Base-by-base conservation (phyloP, 2,797 vertebrate genomes). In the Lagorchestes hirsutus region DNA sequence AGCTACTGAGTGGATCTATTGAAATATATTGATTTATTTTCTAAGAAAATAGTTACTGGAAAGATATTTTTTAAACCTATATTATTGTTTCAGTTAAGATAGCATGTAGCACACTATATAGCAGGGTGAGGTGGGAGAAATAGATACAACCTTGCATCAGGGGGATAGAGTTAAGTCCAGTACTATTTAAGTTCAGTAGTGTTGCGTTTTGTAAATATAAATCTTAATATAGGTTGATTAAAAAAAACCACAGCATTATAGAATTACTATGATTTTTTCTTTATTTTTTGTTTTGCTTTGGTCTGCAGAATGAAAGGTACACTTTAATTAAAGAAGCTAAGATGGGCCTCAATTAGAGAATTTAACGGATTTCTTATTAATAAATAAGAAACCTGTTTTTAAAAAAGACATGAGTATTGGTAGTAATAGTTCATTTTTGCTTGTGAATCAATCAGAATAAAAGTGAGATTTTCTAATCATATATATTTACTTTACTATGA, bases 11-110 rank as follows among this genome's bases (percentile, higher is more conserved):
- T 91, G 16, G 93, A 92, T 91, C 93, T 97, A 96, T 93, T 93
- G 93, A 97, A 98, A 97, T 97, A 98, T 96, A 98, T 93, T 97
- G 98, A 98, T 98, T 98, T 94, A 93, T 97, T 97, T 97, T 62
- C 93, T 95, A 95, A 96, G 54, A 97, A 96, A 96, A 97, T 95
- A 96, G 93, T 46, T 96, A 96, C 95, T 0, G 4, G 92, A 96
- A 97, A 97, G 4, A 31, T 87, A 90, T 97, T 96, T 94, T 91
- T 55, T 95, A 93, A 96, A 93, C 90, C 93, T 91, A 87, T 54
- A 91, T 95, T 91, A 90, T 97, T 97, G 94, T 98, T 98, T 96
- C 55, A 95, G 55, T 57, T 92, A 97, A 97, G 97, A 97, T 97
- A 97, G 92, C 92, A 97, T 54, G 52, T 82, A 94, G 27, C 40